These are phyloP conservation scores for Acronicta leporina DNA, from an alignment of 2,888 invertebrate species.

Conservation along the genomic window DNA sequence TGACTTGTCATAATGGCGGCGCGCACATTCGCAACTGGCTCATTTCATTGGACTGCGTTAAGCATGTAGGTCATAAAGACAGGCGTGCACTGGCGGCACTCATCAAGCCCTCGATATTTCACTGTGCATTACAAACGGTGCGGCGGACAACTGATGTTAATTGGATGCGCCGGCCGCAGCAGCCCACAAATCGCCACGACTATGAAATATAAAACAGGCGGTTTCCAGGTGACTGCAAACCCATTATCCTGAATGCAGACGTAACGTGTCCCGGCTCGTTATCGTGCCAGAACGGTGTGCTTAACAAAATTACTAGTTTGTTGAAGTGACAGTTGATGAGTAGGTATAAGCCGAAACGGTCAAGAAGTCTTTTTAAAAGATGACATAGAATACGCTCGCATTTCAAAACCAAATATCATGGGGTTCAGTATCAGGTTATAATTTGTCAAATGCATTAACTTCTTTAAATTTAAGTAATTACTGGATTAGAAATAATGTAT, in stretches of 20 bases:
- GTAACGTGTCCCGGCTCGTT: constrained; percentile 62
- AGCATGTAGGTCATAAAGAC: constrained; percentile 71
- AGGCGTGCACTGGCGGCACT: constrained; percentile 61
- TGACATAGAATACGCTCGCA: constrained; percentile 10
- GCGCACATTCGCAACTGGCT: constrained; percentile 30
- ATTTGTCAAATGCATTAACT: not conserved
- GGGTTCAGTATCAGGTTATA: not conserved
- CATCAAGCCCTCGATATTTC: constrained; percentile 82
- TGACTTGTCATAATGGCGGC: constrained; percentile 49
- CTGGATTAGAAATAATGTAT: too few relatives aligned
- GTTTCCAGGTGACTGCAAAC: constrained; percentile 59
- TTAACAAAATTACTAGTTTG: constrained; percentile 61
- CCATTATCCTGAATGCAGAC: constrained; percentile 67
- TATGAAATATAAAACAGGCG: constrained; percentile 80
- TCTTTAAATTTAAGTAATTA: too few relatives aligned
- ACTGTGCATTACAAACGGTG: constrained; percentile 79
- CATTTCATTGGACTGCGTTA: constrained; percentile 52
- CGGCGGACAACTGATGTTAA: constrained; percentile 82
- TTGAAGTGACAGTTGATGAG: constrained; percentile 70
- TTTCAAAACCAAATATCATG: constrained; percentile 9
- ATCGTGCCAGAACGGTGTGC: constrained; percentile 51
- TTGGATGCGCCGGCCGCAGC: constrained; percentile 80
- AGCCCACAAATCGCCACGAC: constrained; percentile 55
- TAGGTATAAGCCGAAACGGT: constrained; percentile 62
- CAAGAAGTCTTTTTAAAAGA: constrained; percentile 33